Base-by-base conservation (phyloP, 2,888 invertebrate species). In the Troilus luridus region DNA sequence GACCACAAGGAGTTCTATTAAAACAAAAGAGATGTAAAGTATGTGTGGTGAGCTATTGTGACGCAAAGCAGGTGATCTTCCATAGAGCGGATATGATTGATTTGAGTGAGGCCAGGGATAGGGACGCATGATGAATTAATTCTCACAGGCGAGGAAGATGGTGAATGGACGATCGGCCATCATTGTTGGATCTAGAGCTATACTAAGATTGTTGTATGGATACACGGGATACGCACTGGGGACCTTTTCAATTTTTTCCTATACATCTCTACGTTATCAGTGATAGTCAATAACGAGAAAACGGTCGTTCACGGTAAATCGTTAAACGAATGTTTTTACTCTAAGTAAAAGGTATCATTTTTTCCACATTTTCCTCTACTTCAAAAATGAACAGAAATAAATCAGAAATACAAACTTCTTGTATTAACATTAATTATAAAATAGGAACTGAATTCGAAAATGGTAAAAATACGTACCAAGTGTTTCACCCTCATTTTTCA, bases 81-180 rank as follows among this genome's bases (percentile, higher is more conserved):
- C 85, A n/a, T 56, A 6, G 14, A 85, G 11, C 85, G 85, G 85
- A 85, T 85, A 85, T 58, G 56, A 85, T 85, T 85, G 85, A 85
- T 56, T 85, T 56, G 17, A 77, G 17, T 41, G 72, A 41, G 72
- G 27, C 72, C 72, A 77, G 7, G 17, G 72, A 77, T 77, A 27
- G 27, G 41, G 41, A 41, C 72, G 72, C 72, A 77, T 0, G 1
- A 14, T 77, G 72, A 77, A 77, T 77, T 77, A 77, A 77, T 27
- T 41, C 72, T 9, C 72, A 5, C 17, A 41, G 41, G 27, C 7
- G 72, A 19, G 27, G 67, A 67, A 67, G 24, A 24, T 24, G 67
- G 11, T 67, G 67, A 67, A 67, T 67, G 67, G 12, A 67, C 27
- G 67, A 67, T 67, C 24, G 67, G 67, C 12, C 8, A 67, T 67